Evolutionary conservation across 2,797 vertebrate species (phyloP).

Genomic region (Crocidura indochinensis): DNA sequence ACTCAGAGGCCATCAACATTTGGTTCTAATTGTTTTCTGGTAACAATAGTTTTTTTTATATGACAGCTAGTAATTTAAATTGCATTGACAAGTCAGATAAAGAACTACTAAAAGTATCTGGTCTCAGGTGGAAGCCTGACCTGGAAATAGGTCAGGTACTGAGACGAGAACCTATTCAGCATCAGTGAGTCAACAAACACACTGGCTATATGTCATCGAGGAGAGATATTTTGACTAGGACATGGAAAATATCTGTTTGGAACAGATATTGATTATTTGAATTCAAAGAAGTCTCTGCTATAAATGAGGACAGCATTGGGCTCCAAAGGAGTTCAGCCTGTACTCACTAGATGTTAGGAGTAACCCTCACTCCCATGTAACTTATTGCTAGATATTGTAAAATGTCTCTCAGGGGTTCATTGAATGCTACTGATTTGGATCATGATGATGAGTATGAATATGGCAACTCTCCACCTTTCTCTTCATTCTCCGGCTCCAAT

Average conservation of each 20-base stretch:
- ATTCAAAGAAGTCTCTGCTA: too few species aligned
- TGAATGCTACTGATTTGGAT: not conserved
- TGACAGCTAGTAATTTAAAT: not conserved
- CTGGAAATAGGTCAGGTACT: not conserved
- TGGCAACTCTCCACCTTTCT: rapidly evolving
- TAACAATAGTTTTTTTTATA: not conserved
- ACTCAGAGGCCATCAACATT: too few species aligned
- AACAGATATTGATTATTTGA: not conserved
- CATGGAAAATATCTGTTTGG: too few species aligned
- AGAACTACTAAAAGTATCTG: not conserved
- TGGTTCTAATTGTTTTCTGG: not conserved
- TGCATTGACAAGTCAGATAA: not conserved
- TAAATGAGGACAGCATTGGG: too few species aligned
- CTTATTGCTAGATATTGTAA: not conserved
- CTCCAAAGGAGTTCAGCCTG: too few species aligned
- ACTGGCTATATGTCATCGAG: rapidly evolving
- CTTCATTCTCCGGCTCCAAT: not conserved
- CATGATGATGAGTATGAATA: not conserved
- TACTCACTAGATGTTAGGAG: too few species aligned
- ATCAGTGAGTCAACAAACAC: rapidly evolving
- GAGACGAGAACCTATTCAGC: rapidly evolving
- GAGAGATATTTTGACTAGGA: too few species aligned
- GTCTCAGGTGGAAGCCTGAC: not conserved
- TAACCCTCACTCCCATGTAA: not conserved
- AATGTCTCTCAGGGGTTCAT: not conserved